Conservation (phyloP, 2,888 invertebrate species). For the Erpobdella octoculata region DNA sequence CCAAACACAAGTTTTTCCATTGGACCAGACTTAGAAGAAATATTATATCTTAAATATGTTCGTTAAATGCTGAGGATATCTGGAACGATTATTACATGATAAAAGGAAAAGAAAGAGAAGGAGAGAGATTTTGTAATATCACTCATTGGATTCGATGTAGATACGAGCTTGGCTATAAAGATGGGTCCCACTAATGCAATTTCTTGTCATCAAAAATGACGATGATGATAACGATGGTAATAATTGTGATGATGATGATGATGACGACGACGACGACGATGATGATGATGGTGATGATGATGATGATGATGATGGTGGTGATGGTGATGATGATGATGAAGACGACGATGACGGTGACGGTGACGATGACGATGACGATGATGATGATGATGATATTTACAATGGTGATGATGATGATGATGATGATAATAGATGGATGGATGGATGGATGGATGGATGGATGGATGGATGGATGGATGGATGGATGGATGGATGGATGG, state of each 20-base stretch:
- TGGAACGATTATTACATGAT: not conserved
- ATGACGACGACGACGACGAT: conserved; percentile 7
- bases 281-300: conserved; percentile 21
- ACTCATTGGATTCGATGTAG: not conserved
- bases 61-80: too few relatives aligned
- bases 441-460: not conserved
- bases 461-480: conserved; percentile 4
- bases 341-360: conserved; percentile 11
- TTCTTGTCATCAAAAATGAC: not conserved
- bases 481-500: conserved; percentile 5
- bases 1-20: too few relatives aligned
- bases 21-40: too few relatives aligned
- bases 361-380: not conserved
- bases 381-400: conserved; percentile 3
- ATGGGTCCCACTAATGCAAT: not conserved
- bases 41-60: too few relatives aligned
- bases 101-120: not conserved
- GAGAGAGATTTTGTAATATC: not conserved
- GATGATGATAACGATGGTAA: conserved; percentile 14
- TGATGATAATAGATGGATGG: not conserved
- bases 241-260: conserved; percentile 21
- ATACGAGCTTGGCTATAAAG: not conserved
- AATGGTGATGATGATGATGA: not conserved
- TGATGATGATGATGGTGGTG: conserved; percentile 1
- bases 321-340: conserved; percentile 19